Base-by-base conservation (phyloP, 2,113 vertebrate genomes). In the Urocolius indicus region DNA sequence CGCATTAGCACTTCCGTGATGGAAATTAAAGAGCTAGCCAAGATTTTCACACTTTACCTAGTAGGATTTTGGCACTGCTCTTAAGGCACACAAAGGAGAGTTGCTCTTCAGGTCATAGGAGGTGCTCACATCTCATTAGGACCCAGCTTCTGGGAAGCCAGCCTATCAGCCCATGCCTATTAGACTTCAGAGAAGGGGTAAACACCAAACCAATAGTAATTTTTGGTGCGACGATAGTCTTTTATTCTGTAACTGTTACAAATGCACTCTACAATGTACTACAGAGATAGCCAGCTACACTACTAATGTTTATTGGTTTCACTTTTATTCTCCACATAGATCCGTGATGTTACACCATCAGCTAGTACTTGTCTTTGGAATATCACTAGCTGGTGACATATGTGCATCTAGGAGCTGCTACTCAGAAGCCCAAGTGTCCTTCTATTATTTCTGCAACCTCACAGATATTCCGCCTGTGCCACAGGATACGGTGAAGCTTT, bases 391-490 rank as follows among this genome's bases (percentile, higher is more conserved):
- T 48, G 34, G 63, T 29, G 72, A 93, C 21, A 29, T 22, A n/a
- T 61, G 43, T 29, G 91, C 89, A 11, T 32, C 26, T 23, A 38
- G 89, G 54, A 55, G 9, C 10, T 99, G 98, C 92, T 83, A 46
- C 20, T 94, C 97, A 13, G 13, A 92, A 3, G 94, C 72, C 4
- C 88, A 5, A 6, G 23, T 72, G 4, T 98, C 98, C 9, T 0
- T 27, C 0, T 99, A 98, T 63, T 2, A 7, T 14, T 48, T 0
- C 26, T 96, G 93, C 87, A 84, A 84, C n/a, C 97, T 98, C 61
- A 84, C 61, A 30, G 80, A 87, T 79, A 93, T 99, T 46, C 99
- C 99, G 17, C 51, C 3, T 51, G 96, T 99, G 58, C 98, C 97
- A 26, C 67, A 68, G 15, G 75, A 97, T 51, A 98, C 98, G 3